phyloP scores from a whole-genome alignment of 1,140 invertebrate genomes.

The Drosophila rhopaloa region DNA sequence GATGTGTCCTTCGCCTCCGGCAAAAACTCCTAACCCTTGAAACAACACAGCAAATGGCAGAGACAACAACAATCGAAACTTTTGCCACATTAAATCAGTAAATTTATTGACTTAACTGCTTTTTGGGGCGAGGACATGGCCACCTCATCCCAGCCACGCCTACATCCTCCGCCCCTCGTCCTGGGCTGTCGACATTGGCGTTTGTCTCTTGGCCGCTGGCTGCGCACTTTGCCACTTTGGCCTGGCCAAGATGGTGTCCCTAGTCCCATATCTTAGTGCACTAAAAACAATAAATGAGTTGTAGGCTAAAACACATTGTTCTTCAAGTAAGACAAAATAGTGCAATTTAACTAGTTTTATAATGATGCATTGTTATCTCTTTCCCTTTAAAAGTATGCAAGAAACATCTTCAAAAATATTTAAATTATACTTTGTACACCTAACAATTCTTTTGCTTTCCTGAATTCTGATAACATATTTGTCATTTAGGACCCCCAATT shows the following conservation, averaged over 20 bases:
- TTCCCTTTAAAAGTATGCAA: too few species aligned
- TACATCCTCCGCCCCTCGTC: slow-evolving; percentile 8
- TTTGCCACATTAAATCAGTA: slow-evolving; percentile 82
- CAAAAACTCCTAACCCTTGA: slow-evolving; percentile 58
- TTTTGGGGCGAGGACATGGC: slow-evolving; percentile 49
- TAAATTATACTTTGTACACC: too few species aligned
- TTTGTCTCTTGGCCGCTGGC: slow-evolving; percentile 62
- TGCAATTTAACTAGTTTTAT: too few species aligned
- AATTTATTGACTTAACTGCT: slow-evolving; percentile 83
- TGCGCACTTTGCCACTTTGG: slow-evolving; percentile 63
- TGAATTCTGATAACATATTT: too few species aligned
- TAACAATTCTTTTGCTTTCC: too few species aligned
- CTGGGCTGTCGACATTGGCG: slow-evolving; percentile 45
- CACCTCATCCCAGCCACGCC: slow-evolving; percentile 32
- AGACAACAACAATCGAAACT: slow-evolving; percentile 77
- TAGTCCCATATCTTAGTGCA: slow-evolving; percentile 9
- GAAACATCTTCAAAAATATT: too few species aligned
- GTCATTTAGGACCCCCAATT: background rate
- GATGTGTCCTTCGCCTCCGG: slow-evolving; percentile 23
- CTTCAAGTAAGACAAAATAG: too few species aligned
- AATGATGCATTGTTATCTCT: too few species aligned
- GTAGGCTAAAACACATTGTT: too few species aligned
- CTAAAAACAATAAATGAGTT: background rate
- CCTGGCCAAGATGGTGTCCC: slow-evolving; percentile 30
- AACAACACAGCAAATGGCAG: slow-evolving; percentile 37